Evolutionary conservation across 2,113 vertebrate genomes (phyloP), one percentile per base, ranked within the genome.

Genomic region (Aphelocoma coerulescens): DNA sequence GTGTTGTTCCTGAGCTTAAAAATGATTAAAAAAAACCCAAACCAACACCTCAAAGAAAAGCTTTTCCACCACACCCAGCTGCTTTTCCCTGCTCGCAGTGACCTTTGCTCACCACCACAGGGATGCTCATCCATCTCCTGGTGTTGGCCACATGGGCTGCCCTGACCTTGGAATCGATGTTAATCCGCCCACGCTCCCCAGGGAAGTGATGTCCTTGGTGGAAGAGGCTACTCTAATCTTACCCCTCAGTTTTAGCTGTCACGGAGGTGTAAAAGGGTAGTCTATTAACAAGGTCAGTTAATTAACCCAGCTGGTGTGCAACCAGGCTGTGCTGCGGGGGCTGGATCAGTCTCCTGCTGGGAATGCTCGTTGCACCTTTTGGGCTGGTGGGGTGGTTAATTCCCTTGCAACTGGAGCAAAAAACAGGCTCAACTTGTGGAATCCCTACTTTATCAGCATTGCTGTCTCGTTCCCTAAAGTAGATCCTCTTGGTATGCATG

Each of bases 151-250:
- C 61, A 7, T 13, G 90, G 52, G 73, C 58, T 65, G 59, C 67
- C 51, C 58, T 95, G 95, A 89, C 96, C 89, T 95, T 91, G 87
- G 73, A 54, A 72, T 89, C 13, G 4, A 13, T 58, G 93, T 68
- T 35, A 48, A 93, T 90, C 59, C 9, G 0, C 37, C 59, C 74
- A 11, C 5, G 4, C 12, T 33, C 93, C 83, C 80, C 71, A 27
- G 91, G 89, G 93, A 83, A 69, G 65, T 0, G 13, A 49, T 81
- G 80, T 27, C 71, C 74, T 63, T 6, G 27, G 26, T 59, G 41
- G 86, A 44, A 75, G 61, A 68, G 59, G 48, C 54, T 9, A 2
- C 91, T 94, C 57, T 46, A 15, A 63, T 58, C 73, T 85, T 37
- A 19, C 28, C 77, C 62, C 76, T 84, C 24, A 41, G 57, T 59